Evolutionary conservation across 2,888 invertebrate species (phyloP).

Genomic region (Phasia obesa): DNA sequence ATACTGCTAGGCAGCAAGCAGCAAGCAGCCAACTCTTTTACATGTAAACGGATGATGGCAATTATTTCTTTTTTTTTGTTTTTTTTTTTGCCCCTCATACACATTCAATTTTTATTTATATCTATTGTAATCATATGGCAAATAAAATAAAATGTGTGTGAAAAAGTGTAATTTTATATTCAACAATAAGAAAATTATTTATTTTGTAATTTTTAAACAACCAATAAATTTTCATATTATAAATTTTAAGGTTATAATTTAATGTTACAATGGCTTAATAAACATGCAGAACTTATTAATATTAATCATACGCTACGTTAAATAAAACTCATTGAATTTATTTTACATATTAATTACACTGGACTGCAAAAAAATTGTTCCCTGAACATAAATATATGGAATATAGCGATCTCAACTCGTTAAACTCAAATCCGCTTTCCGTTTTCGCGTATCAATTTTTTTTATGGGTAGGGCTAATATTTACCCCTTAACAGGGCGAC

Average conservation of each 20-base stretch:
- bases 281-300: not conserved
- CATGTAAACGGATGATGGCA: constrained; percentile 61
- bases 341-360: no score
- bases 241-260: not conserved
- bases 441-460: no score
- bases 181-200: not conserved
- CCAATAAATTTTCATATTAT: not conserved
- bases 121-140: constrained; percentile 35
- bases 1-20: constrained; percentile 1
- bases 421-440: no score
- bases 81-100: constrained; percentile 11
- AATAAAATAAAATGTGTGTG: constrained; percentile 59
- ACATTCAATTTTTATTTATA: constrained; percentile 46
- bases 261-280: not conserved
- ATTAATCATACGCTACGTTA: not conserved
- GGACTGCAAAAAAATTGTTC: no score
- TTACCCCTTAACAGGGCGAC: no score
- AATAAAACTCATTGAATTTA: not conserved
- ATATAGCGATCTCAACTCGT: no score
- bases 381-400: no score
- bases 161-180: constrained; percentile 48
- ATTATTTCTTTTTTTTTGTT: constrained; percentile 51
- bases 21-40: not conserved
- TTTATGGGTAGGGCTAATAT: no score
- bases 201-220: not conserved